These are phyloP conservation scores for Rhagophthalmus giganteus DNA, from an alignment of 2,888 invertebrate species.

Conservation along the genomic window DNA sequence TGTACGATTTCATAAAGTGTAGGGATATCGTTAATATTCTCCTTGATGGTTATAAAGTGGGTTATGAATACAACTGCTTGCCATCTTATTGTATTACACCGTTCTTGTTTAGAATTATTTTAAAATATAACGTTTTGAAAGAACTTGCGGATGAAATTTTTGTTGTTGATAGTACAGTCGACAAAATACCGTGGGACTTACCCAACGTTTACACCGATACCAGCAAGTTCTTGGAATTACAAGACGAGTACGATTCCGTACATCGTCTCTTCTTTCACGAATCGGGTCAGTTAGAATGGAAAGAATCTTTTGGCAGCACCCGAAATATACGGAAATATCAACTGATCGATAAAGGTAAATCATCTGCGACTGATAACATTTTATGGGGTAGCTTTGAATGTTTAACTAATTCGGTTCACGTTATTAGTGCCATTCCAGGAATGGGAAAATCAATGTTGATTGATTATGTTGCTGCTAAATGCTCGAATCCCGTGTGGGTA, in stretches of 20 bases:
- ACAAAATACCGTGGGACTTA: background rate
- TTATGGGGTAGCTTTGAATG: background rate
- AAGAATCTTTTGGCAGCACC: constrained; percentile 1
- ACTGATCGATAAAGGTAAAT: background rate
- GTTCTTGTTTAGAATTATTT: background rate
- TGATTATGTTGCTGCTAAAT: background rate
- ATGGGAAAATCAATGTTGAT: constrained; percentile 11
- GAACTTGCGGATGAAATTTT: background rate
- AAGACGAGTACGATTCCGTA: background rate
- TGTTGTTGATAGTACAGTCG: background rate
- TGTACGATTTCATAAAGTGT: background rate
- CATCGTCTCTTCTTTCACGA: background rate
- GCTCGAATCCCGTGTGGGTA: constrained; percentile 4
- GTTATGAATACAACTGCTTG: background rate
- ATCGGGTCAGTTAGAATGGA: constrained; percentile 2
- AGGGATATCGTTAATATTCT: constrained; percentile 5
- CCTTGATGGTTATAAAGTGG: background rate
- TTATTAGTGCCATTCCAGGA: constrained; percentile 7
- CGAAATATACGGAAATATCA: background rate
- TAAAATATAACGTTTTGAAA: background rate
- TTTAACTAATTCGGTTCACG: background rate
- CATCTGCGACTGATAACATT: background rate
- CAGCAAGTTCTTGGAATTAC: background rate
- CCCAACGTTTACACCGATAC: background rate
- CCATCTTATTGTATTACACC: background rate